Base-by-base conservation (phyloP, 2,888 invertebrate species). In the Ctena decussata region DNA sequence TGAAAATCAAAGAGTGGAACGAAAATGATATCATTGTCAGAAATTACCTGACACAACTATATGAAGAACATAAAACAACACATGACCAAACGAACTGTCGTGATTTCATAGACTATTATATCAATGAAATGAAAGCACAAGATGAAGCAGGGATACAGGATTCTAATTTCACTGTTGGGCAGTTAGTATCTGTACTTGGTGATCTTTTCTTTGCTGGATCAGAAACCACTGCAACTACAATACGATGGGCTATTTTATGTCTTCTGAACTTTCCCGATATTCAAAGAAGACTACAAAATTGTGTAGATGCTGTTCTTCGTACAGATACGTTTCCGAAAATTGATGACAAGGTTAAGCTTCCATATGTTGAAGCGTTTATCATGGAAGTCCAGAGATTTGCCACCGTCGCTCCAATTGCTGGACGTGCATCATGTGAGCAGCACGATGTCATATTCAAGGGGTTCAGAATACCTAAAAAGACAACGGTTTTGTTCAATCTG, bases 381-480 rank as follows among this genome's bases (percentile, higher is more conserved):
- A 49, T 89, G 15, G 89, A 89, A 75, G 80, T 77, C 6, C 77
- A 85, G 15, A 53, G 89, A 37, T 77, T 86, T 21, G 79, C 84
- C 8, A 80, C 80, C 18, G 83, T 85, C 11, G 89, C 85, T 0
- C 86, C 86, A 15, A 72, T 86, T 1, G 85, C 84, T 0, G 86
- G 86, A 15, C 89, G 85, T 53, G 46, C 46, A 46, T 3, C 21
- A 18, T 77, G 81, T 18, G 89, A 82, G 6, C 80, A 82, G 30
- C 39, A 81, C 15, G 84, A 86, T 39, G 75, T 83, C 15, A 53
- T 41, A 27, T 86, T 84, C 39, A 76, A 78, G 21, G 85, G 81
- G 0, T 84, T 71, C 74, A 24, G 60, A 0, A 86, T 89, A 0
- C 89, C 89, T 0, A 82, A 84, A 60, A 83, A 86, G 15, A 83